Evolutionary conservation across 2,113 vertebrate species (phyloP), one percentile per base, ranked within the genome.

Genomic region (Callopanchax toddi): DNA sequence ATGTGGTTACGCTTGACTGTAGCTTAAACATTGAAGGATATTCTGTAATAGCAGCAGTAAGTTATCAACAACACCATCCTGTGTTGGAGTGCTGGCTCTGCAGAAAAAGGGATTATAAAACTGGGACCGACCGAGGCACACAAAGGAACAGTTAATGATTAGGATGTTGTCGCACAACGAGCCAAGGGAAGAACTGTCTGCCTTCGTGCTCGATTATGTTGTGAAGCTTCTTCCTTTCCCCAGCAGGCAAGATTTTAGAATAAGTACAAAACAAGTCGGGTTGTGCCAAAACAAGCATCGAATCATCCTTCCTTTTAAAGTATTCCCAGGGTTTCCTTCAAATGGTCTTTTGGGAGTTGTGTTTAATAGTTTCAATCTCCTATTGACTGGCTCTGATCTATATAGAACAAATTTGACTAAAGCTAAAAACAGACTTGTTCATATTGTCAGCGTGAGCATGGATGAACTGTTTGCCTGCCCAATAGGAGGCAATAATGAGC

Each of bases 271-370:
- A 76, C 68, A 53, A 43, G 25, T 64, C 26, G 3, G 44, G 23
- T n/a, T 64, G 60, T 68, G 74, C 77, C 84, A 85, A 86, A 80
- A 80, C 60, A 88, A 87, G 63, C 71, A 59, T 34, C 22, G 71
- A 59, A 79, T 74, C 64, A 64, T 82, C 79, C 64, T 76, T 84
- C 67, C 71, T 74, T 78, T 79, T 64, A 46, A 65, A 76, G 67
- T 61, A 63, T 72, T 81, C 60, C 49, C 68, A 63, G 25, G 36
- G 60, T 57, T 69, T 54, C 60, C 36, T 53, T 69, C 7, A 59
- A 81, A 70, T 32, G 17, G 71, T 53, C 71, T 60, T 51, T 21
- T 10, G 36, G 43, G 58, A 57, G 39, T 56, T 60, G 25, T 44
- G 21, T 22, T 22, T 60, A 44, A 60, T 23, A 54, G 26, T 20